Evolutionary conservation across 53 echinoderm and acorn worm species (phyloP).

Genomic region (Astropecten irregularis): DNA sequence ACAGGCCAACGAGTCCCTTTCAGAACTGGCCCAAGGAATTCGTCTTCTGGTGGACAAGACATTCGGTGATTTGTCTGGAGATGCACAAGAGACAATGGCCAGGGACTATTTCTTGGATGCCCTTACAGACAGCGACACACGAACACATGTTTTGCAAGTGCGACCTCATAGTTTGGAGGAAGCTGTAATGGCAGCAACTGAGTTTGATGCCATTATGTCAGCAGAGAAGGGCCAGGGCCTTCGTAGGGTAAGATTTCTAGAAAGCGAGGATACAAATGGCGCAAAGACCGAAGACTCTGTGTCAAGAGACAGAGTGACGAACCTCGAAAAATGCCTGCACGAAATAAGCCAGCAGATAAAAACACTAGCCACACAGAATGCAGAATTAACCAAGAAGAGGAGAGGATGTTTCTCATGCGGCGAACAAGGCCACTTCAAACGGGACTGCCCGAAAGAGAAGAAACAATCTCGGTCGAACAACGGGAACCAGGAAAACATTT

Average conservation of each 20-base stretch:
- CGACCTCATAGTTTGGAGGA: not conserved
- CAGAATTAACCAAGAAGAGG: not conserved
- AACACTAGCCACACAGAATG: not conserved
- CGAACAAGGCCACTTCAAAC: not conserved
- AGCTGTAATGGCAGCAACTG: not conserved
- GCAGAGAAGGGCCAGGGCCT: not conserved
- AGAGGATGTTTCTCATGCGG: not conserved
- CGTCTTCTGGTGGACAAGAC: conserved; percentile 5
- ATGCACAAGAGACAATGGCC: not conserved
- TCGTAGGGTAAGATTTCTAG: not conserved
- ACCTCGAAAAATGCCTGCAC: not conserved
- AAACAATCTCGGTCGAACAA: not conserved
- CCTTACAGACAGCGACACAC: not conserved
- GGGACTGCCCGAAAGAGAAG: not conserved
- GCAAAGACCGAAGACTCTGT: not conserved
- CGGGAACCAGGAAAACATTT: not conserved
- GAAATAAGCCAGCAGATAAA: not conserved
- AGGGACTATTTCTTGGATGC: conserved; percentile 4
- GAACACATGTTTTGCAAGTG: not conserved
- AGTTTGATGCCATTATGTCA: not conserved
- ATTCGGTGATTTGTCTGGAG: not conserved
- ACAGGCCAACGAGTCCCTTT: not conserved
- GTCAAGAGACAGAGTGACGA: not conserved
- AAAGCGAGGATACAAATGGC: not conserved
- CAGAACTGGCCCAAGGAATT: conserved; percentile 5